Base-by-base conservation (phyloP, 2,113 vertebrate genomes). In the Herpailurus yagouaroundi region DNA sequence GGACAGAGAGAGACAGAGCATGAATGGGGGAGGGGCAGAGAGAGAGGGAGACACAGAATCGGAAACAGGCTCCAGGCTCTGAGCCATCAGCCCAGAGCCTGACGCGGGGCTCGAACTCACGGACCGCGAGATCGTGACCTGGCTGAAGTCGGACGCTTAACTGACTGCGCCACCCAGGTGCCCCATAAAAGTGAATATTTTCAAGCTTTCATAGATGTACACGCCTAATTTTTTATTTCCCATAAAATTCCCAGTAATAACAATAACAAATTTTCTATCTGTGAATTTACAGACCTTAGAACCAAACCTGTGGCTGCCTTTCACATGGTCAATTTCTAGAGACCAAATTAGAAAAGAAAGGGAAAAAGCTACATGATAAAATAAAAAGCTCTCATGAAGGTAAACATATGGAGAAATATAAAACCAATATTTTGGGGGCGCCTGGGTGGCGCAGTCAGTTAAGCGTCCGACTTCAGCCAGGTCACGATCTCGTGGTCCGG, bases 221-320 rank as follows among this genome's bases (percentile, higher is more conserved):
- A 92, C 18, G 52, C 21, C 31, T 7, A 38, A 1, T 3, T 18
- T 6, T 50, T 33, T 7, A 50, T 63, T 83, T 82, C 85, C 29
- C 84, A 93, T 41, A 23, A 71, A 82, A 19, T 33, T 23, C 48
- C 33, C 64, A 69, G 12, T 38, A 29, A 45, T 95, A 18, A 19
- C 60, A 96, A 69, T 71, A 77, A 38, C 87, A 92, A 91, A 66
- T 25, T 25, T 48, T 7, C 33, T 87, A 33, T n/a, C 4, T 73
- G 71, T 93, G 23, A 86, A 83, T 36, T 93, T 89, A 91, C 16
- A 94, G 38, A 41, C 50, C 21, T 64, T 93, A 81, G 60, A 95
- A 76, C n/a, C 4, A 71, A 96, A 48, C 15, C 77, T 63, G 29
- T 52, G n/a, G 0, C 8, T 18, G 11, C 33, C 64, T 87, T 90